A percentile compares a stretch with the other conserved stretches of the same genome.
These are phyloP conservation scores for Glaucopsyche alexis DNA, from an alignment of 2,888 invertebrate genomes.

Conservation along the genomic window DNA sequence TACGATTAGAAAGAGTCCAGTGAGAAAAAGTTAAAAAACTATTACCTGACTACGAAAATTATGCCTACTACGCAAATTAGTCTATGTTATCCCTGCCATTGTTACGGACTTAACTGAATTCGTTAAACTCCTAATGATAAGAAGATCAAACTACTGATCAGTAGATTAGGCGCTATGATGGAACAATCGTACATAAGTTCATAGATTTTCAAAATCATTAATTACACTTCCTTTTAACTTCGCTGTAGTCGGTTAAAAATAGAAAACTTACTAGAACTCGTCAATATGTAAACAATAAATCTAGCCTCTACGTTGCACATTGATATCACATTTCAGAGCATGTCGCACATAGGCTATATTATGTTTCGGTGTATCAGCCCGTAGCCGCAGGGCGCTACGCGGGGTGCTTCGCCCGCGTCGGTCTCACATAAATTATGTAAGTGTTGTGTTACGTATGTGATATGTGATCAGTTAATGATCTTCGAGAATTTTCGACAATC, in stretches of 20 bases:
- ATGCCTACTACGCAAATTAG: no score
- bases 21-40: no score
- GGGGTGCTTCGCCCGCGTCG: neutral
- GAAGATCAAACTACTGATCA: no score
- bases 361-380: conserved; percentile 3
- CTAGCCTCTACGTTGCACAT: neutral
- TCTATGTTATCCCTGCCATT: no score
- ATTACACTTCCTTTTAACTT: neutral
- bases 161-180: no score
- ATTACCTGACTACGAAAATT: no score
- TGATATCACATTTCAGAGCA: conserved; percentile 10
- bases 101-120: no score
- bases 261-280: neutral
- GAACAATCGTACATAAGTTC: no score
- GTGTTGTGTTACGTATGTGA: neutral
- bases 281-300: conserved; percentile 3
- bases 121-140: no score
- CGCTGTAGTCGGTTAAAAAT: neutral
- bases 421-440: conserved; percentile 7
- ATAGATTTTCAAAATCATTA: neutral
- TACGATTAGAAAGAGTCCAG: no score
- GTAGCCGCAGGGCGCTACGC: conserved; percentile 1
- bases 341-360: conserved; percentile 14
- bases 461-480: neutral
- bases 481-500: neutral